Percentiles rank a stretch among this genome's conserved stretches.
Conservation (phyloP, 2,113 vertebrate species). For the Pituophis catenifer region DNA sequence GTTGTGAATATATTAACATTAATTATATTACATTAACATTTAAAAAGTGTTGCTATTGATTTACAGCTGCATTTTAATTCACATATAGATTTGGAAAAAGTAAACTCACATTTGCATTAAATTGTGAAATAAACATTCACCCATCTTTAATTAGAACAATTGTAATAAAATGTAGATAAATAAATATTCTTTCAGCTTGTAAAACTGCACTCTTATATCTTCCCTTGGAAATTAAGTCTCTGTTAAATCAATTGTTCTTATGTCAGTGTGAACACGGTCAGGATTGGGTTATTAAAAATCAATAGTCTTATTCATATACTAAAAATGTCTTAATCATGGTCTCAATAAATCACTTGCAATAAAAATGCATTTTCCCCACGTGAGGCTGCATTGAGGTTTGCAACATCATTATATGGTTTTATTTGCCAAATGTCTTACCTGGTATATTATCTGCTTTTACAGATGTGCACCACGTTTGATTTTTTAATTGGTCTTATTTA, state of each 20-base stretch:
- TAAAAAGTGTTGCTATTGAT: background rate
- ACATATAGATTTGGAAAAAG: background rate
- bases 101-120: background rate
- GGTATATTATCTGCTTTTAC: conserved; percentile 73
- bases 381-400: conserved; percentile 51
- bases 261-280: background rate
- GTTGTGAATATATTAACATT: background rate
- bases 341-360: background rate
- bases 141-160: background rate
- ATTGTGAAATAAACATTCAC: background rate
- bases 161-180: background rate
- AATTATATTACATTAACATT: background rate
- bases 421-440: conserved; percentile 74
- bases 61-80: background rate
- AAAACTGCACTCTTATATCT: background rate
- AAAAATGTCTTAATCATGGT: background rate
- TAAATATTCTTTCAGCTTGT: background rate
- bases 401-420: conserved; percentile 61
- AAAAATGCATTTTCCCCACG: conserved; percentile 22
- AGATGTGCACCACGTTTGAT: conserved; percentile 67
- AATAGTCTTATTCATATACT: background rate
- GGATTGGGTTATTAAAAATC: background rate
- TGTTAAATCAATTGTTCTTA: background rate
- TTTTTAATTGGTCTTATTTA: conserved; percentile 75
- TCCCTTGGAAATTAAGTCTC: background rate